Base-by-base conservation (phyloP, 2,888 invertebrate genomes). In the Spisula solida region DNA sequence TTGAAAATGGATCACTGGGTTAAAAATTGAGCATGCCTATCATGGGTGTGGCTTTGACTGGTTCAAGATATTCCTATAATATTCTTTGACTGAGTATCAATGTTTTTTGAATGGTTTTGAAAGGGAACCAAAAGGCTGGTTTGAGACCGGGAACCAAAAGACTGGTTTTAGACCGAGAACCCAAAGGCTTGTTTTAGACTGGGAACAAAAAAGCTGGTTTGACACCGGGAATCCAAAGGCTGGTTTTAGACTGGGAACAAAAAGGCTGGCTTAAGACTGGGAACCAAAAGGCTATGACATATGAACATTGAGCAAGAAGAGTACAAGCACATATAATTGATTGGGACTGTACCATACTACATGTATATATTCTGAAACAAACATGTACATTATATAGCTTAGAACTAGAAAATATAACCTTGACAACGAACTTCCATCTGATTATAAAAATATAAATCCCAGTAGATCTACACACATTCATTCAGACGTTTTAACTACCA, bases 281-380 rank as follows among this genome's bases (percentile, higher is more conserved):
- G 25, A 66, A 66, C n/a, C 8, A 66, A 66, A 66, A 66, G n/a
- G 60, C 60, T 75, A 34, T 14, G 75, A 75, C 34, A 75, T 75
- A 16, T 1, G 34, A 31, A 31, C 75, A 75, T 75, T 75, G 75
- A 75, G 75, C 75, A 75, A 34, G 31, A 14, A 34, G 8, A 5
- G 41, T 41, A 75, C 75, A 75, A 75, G 75, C 75, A 75, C 75
- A 75, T 34, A 10, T n/a, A 31, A 29, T 1, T 16, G 12, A 51
- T 51, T 25, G 60, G n/a, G 60, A 66, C 60, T 66, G 41, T 41
- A 25, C 25, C 60, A 25, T n/a, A 66, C 25, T 66, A 25, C 4
- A 66, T 25, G n/a, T 8, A 10, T n/a, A 66, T 66, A 66, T n/a
- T 2, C 0, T 25, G 25, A 66, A 66, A n/a, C n/a, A 66, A 66